Conservation (phyloP, 2,113 vertebrate species). For the Cryptomyrus ogoouensis region DNA sequence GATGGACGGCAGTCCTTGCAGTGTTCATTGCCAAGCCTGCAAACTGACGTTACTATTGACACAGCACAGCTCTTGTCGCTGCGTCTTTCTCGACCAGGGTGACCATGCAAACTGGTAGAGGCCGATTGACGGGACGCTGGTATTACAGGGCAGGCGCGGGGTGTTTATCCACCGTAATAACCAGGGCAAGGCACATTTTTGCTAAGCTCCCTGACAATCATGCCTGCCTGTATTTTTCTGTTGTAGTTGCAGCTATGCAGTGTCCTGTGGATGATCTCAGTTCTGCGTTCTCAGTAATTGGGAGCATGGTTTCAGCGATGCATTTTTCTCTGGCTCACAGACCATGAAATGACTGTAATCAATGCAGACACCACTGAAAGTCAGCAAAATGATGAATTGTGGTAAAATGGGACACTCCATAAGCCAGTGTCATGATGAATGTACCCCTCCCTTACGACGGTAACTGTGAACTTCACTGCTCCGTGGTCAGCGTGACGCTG, state of each 20-base stretch:
- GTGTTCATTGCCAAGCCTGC: not conserved
- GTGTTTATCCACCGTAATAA: not conserved
- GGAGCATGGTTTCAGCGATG: not conserved
- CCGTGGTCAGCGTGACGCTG: not conserved
- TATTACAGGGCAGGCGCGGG: not conserved
- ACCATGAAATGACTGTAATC: conserved; percentile 5
- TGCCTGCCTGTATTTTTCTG: not conserved
- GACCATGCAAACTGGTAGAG: not conserved
- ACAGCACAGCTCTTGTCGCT: not conserved
- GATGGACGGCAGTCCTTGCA: conserved; percentile 7
- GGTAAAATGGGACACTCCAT: conserved; percentile 19
- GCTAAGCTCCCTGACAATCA: not conserved
- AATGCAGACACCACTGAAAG: not conserved
- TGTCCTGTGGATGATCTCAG: not conserved
- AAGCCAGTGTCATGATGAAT: conserved; percentile 10
- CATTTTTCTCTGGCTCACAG: not conserved
- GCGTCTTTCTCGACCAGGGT: not conserved
- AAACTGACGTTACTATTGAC: not conserved
- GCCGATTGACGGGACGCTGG: not conserved
- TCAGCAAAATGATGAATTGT: conserved; percentile 22
- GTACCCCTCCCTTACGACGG: not conserved
- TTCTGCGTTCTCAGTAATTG: not conserved
- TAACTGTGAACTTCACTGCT: not conserved
- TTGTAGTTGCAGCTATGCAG: not conserved
- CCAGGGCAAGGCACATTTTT: not conserved